phyloP scores from a whole-genome alignment of 2,888 invertebrate species.

The Omphaloscelis lunosa region DNA sequence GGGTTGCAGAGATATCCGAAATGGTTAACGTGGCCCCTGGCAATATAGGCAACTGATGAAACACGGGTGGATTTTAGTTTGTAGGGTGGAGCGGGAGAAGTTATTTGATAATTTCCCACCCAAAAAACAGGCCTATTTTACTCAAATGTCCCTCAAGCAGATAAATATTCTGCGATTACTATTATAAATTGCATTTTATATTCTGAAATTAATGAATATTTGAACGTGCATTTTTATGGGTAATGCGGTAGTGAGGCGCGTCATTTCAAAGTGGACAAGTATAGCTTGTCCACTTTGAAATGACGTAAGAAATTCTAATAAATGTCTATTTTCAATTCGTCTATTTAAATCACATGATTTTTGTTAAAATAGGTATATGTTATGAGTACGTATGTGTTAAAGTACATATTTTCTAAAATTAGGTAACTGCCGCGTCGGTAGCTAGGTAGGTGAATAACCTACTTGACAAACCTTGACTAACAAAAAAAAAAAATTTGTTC shows the following conservation, averaged over 20 bases:
- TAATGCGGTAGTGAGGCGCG: too few relatives aligned
- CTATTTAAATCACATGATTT: not conserved
- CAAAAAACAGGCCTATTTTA: not conserved
- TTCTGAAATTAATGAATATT: not conserved
- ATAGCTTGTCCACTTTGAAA: too few relatives aligned
- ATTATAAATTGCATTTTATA: not conserved
- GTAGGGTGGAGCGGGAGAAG: too few relatives aligned
- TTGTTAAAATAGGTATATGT: not conserved
- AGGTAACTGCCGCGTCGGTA: not conserved
- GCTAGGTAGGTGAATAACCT: not conserved
- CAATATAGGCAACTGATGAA: too few relatives aligned
- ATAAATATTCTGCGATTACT: not conserved
- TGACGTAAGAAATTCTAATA: not conserved
- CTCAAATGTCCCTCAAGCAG: not conserved
- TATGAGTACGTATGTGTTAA: too few relatives aligned
- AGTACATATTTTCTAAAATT: too few relatives aligned
- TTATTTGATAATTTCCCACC: too few relatives aligned
- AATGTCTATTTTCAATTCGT: not conserved
- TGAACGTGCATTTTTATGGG: not conserved
- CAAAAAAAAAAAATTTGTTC: not conserved
- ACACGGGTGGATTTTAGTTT: too few relatives aligned
- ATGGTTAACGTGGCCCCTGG: too few relatives aligned
- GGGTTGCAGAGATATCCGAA: too few relatives aligned
- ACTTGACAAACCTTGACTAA: not conserved
- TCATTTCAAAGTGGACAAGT: too few relatives aligned